Evolutionary conservation across 2,797 vertebrate species (phyloP), one percentile per base, ranked within the genome.

Genomic region (Fundulus diaphanus): DNA sequence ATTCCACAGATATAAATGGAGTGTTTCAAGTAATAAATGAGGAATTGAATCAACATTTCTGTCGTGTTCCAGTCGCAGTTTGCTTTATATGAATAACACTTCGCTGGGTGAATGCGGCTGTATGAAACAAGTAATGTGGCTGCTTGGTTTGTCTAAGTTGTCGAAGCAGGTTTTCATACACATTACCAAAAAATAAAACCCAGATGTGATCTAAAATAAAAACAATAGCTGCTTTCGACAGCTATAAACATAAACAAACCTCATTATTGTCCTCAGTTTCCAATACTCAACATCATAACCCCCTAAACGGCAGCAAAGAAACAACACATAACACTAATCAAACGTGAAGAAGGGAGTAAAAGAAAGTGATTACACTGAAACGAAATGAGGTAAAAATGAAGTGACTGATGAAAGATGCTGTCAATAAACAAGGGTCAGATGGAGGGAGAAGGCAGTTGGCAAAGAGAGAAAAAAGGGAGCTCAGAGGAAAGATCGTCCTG

Each of bases 401-500:
- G 78, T 69, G 79, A 85, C n/a, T 76, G 79, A 85, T 74, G 78
- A 61, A 76, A 79, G 66, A 73, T 72, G 63, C 24, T 79, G 72
- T 87, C 78, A 88, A 85, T 82, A 82, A 87, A 89, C 68, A 87
- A 82, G 72, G 24, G 27, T 56, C 65, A 66, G 59, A 79, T 15
- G 16, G 76, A 65, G 74, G 73, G 70, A 82, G 80, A 82, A 74
- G 86, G 82, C 59, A 70, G 80, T 70, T 87, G 89, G 89, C 87
- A 80, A 57, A 49, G 54, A 67, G 72, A 82, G 84, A n/a, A 83
- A 82, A 85, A 78, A 71, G 65, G 65, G 49, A 73, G 81, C 81
- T 84, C 77, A 84, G 80, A 89, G 75, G 74, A 87, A 85, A 91
- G 92, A 90, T 72, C 85, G 89, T 82, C 75, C 78, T 76, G 84